Percentiles rank a stretch among this genome's conserved stretches.
Evolutionary conservation across 2,888 invertebrate genomes (phyloP).

Genomic region (Drosophila hamatofila): DNA sequence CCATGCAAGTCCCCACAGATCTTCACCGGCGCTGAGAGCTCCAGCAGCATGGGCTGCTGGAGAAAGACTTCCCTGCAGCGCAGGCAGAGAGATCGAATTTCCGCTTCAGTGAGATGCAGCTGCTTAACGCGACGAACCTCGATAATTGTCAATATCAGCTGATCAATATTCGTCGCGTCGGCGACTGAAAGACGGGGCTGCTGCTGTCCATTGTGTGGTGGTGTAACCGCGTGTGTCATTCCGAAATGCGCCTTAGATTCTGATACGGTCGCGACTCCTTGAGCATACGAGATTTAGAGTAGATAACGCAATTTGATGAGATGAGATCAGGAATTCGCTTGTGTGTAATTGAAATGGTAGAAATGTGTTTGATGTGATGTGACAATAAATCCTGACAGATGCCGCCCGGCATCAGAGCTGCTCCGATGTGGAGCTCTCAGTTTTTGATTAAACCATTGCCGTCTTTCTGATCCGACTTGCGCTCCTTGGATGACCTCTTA

Average conservation of each 20-base stretch:
- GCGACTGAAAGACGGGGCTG: conserved; percentile 17
- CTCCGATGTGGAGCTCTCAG: neutral
- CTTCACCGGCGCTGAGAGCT: conserved; percentile 69
- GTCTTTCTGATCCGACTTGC: too few species aligned
- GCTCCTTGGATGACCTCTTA: neutral
- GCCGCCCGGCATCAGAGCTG: conserved; percentile 6
- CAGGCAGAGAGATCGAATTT: conserved; percentile 40
- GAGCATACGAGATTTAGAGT: conserved; percentile 36
- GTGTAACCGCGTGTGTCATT: conserved; percentile 2
- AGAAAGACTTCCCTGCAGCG: conserved; percentile 50
- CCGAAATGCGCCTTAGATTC: neutral
- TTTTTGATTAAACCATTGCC: too few species aligned
- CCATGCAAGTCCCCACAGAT: conserved; percentile 58
- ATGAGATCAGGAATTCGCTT: conserved; percentile 12
- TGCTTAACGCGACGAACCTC: conserved; percentile 51
- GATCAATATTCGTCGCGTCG: conserved; percentile 43
- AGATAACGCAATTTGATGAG: conserved; percentile 11
- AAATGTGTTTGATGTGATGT: neutral
- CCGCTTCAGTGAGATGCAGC: conserved; percentile 49
- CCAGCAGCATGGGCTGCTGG: conserved; percentile 56
- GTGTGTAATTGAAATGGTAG: conserved; percentile 8
- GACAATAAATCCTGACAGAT: conserved; percentile 33
- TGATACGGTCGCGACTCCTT: conserved; percentile 5
- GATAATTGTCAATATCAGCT: conserved; percentile 47
- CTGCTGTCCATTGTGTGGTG: neutral